Evolutionary conservation across 2,113 vertebrate species (phyloP).

Genomic region (Corythornis madagascariensis): DNA sequence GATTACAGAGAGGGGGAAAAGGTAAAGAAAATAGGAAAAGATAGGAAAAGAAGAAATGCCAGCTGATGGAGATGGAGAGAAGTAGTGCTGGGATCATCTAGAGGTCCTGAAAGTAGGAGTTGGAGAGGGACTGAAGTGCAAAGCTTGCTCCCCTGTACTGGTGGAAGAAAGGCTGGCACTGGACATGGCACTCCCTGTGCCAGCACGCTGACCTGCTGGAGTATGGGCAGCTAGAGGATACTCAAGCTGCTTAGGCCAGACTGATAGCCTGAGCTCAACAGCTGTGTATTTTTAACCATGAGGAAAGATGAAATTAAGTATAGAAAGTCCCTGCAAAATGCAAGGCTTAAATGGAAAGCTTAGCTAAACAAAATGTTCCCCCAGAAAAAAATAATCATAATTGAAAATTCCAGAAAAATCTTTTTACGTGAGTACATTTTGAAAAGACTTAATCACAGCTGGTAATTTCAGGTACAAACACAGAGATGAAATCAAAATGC

Average conservation of each 20-base stretch:
- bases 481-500: not conserved
- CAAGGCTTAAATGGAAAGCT: not conserved
- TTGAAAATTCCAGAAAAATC: not conserved
- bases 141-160: not conserved
- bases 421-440: not conserved
- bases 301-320: not conserved
- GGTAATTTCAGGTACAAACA: not conserved
- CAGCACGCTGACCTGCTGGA: not conserved
- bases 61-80: not conserved
- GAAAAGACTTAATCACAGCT: not conserved
- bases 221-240: not conserved
- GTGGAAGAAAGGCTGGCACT: not conserved
- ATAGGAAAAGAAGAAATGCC: not conserved
- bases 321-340: not conserved
- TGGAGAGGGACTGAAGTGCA: fast-evolving
- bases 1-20: not conserved
- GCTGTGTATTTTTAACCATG: not conserved
- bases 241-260: not conserved
- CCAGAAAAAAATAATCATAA: not conserved
- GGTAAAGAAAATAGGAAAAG: no score
- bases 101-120: not conserved
- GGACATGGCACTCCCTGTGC: fast-evolving
- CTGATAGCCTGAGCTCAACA: not conserved
- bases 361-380: not conserved
- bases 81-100: not conserved